Evolutionary conservation across 1,140 invertebrate species (phyloP).

Genomic region (Ostrea denselamellosa): DNA sequence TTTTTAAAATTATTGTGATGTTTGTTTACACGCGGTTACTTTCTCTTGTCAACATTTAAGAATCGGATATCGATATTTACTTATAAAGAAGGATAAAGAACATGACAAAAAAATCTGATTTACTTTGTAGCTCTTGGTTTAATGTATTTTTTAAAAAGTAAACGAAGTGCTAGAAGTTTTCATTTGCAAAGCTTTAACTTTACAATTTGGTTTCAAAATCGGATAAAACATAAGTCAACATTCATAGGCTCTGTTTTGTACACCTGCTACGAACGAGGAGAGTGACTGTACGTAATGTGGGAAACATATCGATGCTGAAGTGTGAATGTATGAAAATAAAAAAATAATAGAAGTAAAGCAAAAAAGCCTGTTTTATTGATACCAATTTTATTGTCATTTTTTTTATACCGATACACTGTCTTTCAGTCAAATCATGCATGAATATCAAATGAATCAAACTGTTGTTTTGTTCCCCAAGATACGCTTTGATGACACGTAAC

Average conservation of each 20-base stretch:
- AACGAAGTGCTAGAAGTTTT: not conserved
- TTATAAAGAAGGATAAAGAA: not conserved
- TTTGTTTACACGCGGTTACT: not conserved
- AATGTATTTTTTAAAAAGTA: not conserved
- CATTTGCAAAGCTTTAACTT: not conserved
- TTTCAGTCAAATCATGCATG: too few species aligned
- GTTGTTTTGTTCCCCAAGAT: too few species aligned
- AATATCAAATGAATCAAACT: too few species aligned
- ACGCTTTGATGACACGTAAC: too few species aligned
- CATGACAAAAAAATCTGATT: not conserved
- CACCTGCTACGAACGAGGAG: too few species aligned
- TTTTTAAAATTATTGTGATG: not conserved
- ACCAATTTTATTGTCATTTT: too few species aligned
- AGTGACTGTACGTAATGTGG: too few species aligned
- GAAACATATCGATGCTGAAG: too few species aligned
- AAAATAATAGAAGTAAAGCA: too few species aligned
- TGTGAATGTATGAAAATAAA: too few species aligned
- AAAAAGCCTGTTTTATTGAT: too few species aligned
- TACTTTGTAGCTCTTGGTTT: not conserved
- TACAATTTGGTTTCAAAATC: not conserved
- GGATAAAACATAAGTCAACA: not conserved
- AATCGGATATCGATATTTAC: not conserved
- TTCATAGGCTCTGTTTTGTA: not conserved
- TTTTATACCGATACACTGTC: too few species aligned
- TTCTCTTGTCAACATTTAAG: slow-evolving; percentile 10